A percentile compares a stretch with the other conserved stretches of the same genome.
Conservation (phyloP, 2,797 vertebrate genomes). For the Cryptoprocta ferox region DNA sequence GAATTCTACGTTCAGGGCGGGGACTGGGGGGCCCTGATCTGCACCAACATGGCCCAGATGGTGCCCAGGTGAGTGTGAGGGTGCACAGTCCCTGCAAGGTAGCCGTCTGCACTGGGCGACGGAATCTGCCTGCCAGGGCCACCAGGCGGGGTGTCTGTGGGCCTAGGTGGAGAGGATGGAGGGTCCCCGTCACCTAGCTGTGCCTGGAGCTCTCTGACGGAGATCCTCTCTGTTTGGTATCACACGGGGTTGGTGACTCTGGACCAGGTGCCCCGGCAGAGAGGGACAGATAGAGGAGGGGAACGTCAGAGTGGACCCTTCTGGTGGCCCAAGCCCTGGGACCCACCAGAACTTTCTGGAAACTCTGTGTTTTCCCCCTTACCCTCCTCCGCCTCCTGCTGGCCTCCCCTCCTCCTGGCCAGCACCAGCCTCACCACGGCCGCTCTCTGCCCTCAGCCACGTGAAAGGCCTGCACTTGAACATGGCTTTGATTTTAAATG, state of each 20-base stretch:
- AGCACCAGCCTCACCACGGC: background rate
- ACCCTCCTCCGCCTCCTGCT: background rate
- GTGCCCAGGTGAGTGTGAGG: slow-evolving; percentile 83
- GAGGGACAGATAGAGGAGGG: background rate
- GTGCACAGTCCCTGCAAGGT: fast-evolving
- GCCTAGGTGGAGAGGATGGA: too few species aligned
- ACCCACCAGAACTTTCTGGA: background rate
- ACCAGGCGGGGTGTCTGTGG: background rate
- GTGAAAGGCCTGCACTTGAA: slow-evolving; percentile 89
- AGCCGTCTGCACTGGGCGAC: fast-evolving
- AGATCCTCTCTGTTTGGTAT: background rate
- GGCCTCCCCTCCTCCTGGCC: background rate
- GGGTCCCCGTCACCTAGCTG: background rate
- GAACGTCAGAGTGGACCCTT: background rate
- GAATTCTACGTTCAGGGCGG: slow-evolving; percentile 88
- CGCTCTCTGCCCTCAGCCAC: slow-evolving; percentile 74
- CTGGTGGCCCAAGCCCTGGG: background rate
- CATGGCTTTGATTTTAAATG: slow-evolving; percentile 1
- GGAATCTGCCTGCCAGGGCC: background rate
- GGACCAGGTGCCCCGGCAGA: background rate
- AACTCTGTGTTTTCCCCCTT: background rate
- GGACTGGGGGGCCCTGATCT: slow-evolving; percentile 87
- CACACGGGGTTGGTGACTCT: background rate
- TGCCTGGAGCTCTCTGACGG: fast-evolving
- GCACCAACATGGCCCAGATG: slow-evolving; percentile 88